A percentile compares a stretch with the other conserved stretches of the same genome.
Evolutionary conservation across 2,113 vertebrate species (phyloP).

Genomic region (Eulemur rufifrons): DNA sequence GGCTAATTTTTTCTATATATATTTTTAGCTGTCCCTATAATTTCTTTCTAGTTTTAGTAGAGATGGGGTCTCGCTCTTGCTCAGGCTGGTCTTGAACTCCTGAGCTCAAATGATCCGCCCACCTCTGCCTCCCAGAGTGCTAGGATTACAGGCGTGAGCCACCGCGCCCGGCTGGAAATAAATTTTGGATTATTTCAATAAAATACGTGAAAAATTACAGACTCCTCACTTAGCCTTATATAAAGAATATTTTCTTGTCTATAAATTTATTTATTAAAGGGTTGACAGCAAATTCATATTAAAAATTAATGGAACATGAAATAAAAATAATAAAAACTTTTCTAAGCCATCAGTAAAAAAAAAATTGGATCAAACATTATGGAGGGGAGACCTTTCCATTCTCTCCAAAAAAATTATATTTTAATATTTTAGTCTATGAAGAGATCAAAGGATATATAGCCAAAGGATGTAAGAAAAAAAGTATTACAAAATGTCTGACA

Average conservation of each 20-base stretch:
- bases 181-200: background rate
- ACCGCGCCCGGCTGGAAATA: background rate
- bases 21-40: no score
- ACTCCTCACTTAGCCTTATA: background rate
- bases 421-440: background rate
- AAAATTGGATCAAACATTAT: background rate
- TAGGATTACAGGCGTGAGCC: no score
- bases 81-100: no score
- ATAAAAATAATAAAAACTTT: background rate
- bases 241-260: background rate
- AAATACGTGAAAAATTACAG: background rate
- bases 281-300: background rate
- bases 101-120: no score
- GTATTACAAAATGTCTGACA: background rate
- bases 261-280: background rate
- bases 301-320: background rate
- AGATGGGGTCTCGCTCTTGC: no score
- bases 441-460: background rate
- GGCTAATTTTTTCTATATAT: no score
- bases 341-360: background rate
- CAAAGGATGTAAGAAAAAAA: background rate
- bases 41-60: no score
- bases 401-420: background rate
- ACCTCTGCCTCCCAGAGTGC: no score
- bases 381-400: background rate